A percentile compares a stretch with the other conserved stretches of the same genome.
These are phyloP conservation scores for Eufriesea mexicana DNA, from an alignment of 1,140 invertebrate genomes.

Conservation along the genomic window DNA sequence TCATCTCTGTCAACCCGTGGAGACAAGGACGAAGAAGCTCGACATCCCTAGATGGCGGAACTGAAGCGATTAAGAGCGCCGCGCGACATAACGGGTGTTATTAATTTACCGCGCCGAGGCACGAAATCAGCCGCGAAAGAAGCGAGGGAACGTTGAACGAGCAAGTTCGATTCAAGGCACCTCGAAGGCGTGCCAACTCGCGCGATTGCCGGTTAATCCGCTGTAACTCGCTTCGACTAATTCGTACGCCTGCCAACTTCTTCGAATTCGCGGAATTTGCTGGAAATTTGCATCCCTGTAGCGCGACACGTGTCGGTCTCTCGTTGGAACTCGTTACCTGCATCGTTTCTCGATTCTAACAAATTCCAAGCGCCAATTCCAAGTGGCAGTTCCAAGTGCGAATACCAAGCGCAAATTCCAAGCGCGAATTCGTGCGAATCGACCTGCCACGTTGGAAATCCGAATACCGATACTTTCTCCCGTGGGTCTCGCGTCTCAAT, in stretches of 20 bases:
- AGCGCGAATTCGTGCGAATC: neutral
- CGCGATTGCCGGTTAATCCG: neutral
- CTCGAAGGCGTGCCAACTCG: too few species aligned
- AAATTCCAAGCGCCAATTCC: neutral
- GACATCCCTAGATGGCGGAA: neutral
- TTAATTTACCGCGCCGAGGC: too few species aligned
- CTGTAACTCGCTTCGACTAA: neutral
- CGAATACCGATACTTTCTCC: neutral
- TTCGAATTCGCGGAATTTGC: neutral
- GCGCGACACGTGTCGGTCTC: neutral
- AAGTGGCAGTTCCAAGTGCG: neutral
- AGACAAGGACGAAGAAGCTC: neutral
- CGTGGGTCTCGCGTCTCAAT: too few species aligned
- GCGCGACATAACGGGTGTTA: too few species aligned
- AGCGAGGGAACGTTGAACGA: too few species aligned
- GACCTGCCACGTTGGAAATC: too few species aligned
- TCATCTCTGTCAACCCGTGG: neutral
- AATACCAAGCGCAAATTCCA: neutral
- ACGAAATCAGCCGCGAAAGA: too few species aligned
- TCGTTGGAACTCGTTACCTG: neutral
- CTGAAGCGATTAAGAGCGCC: too few species aligned
- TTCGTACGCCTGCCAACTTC: neutral
- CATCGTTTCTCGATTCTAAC: too few species aligned
- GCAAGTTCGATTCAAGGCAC: too few species aligned
- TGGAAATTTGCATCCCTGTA: neutral